Base-by-base conservation (phyloP, 92 coral and sea anemone species). In the Hydrozoanthus gracilis region DNA sequence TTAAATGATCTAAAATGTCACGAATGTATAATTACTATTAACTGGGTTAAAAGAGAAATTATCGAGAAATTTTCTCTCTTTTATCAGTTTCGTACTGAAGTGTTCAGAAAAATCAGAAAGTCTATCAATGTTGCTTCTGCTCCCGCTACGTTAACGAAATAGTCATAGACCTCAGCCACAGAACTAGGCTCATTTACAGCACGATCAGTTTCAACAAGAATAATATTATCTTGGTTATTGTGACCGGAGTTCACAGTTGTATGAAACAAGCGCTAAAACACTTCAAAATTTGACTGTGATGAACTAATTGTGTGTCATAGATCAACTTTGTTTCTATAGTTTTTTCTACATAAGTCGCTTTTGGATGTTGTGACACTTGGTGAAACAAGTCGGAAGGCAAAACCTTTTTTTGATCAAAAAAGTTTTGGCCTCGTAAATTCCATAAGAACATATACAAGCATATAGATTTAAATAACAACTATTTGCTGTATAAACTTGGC, bases 141-240 rank as follows among this genome's bases (percentile, higher is more conserved):
- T 10, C 10, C 55, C 35, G 17, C 72, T 62, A 27, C 15, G 44
- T 80, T 61, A 15, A 86, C 73, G 68, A 87, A 87, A 78, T 87
- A 51, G 20, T 67, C 78, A 66, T 78, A 78, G 44, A 68, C 78
- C 78, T 78, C 86, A 48, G 84, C 90, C 82, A 88, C 82, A 72
- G 78, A 71, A 88, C 80, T 82, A 67, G 77, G 87, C 55, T 82
- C 83, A 4, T 87, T 82, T 46, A 54, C 51, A 55, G 82, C 83
- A 47, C 17, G 51, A 17, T 79, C 73, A 18, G 82, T 84, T 73
- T 88, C 87, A n/a, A 82, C 82, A 71, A 82, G 61, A 61, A 64
- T 82, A 48, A 17, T 67, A 12, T 35, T 67, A 17, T 35, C 44
- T 27, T 27, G 39, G 1, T 27, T 27, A 27, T 27, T 27, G 39